Evolutionary conservation across 35 echinoderm and acorn worm species (phyloP), one percentile per base, ranked within the genome.

Genomic region (Diadema setosum): DNA sequence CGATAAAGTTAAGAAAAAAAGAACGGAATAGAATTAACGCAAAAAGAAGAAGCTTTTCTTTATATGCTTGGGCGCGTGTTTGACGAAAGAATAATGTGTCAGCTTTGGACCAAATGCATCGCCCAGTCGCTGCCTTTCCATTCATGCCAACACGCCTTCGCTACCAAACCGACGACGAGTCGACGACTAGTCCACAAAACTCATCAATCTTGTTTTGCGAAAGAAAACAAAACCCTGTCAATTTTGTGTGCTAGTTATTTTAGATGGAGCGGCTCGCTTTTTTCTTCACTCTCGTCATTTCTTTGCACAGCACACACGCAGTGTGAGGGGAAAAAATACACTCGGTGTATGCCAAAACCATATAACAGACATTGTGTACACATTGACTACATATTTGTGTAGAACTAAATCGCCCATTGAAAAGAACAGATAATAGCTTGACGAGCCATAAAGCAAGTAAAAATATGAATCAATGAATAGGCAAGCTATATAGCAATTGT

Each of bases 321-420:
- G n/a, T n/a, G n/a, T n/a, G n/a, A 27, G 63, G 63, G 63, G 63
- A 67, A 34, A 67, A 67, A 67, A 35, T 42, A 78, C 73, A 78
- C 73, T 41, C 73, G 44, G 2, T 36, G 30, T 35, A 78, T 78
- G 40, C 73, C 33, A 16, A 44, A 41, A 18, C 40, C 27, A 42
- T n/a, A 42, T 78, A 78, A 78, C 44, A 78, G 35, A 78, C 73
- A 78, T 78, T 78, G 37, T 78, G 73, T 78, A 78, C 73, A 78
- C 40, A 78, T 5, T 9, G 73, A 78, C 73, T 34, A 78, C 44
- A 44, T 33, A 67, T 67, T 67, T 67, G 63, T 67, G 63, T 67
- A 34, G 63, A 26, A 3, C 37, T 67, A 26, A 32, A 67, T 67
- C 37, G 63, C 63, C 11, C 37, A 67, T n/a, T n/a, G n/a, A n/a